Base-by-base conservation (phyloP, 2,888 invertebrate species). In the Drosophila subsilvestris region DNA sequence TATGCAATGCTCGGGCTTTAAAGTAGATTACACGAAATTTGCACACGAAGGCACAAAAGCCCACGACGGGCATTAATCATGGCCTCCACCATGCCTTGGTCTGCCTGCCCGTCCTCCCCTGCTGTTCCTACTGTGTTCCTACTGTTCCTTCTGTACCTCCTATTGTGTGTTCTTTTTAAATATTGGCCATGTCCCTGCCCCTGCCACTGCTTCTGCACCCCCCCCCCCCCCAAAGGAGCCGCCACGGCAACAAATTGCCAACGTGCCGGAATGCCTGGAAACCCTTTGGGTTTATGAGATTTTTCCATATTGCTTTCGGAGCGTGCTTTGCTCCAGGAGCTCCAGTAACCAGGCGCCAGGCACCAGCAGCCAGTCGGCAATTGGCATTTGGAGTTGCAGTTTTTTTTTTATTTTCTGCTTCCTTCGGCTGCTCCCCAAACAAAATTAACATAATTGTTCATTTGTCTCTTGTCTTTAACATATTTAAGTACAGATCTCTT, bases 41-140 rank as follows among this genome's bases (percentile, higher is more conserved):
- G 85, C 82, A 83, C 83, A 85, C 83, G 83, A 80, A 83, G 83
- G 85, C 83, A 85, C 83, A 85, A 83, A 83, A 85, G 85, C 83
- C 83, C 83, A 85, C 83, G 79, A 85, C 79, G 85, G 78, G 71
- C 83, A 83, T 83, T 83, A 85, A 83, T 83, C 83, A 83, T 80
- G 80, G 72, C 20, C 54, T 45, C 9, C 27, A n/a, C 45, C 63
- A 14, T 37, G 37, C 37, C 14, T 37, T 5, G 14, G 14, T 37
- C 37, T 37, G 37, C 37, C 37, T 7, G 6, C 37, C 12, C 6
- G 6, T 14, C 10, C 20, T 20, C 20, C 20, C 20, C 20, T 25
- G 5, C 5, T 25, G 22, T 6, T 25, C 22, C 22, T 20, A 20
- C 22, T 22, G 5, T 20, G 2, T 20, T 20, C 20, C 25, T 6